Conservation (phyloP, 1,140 invertebrate species). For the Battus philenor region DNA sequence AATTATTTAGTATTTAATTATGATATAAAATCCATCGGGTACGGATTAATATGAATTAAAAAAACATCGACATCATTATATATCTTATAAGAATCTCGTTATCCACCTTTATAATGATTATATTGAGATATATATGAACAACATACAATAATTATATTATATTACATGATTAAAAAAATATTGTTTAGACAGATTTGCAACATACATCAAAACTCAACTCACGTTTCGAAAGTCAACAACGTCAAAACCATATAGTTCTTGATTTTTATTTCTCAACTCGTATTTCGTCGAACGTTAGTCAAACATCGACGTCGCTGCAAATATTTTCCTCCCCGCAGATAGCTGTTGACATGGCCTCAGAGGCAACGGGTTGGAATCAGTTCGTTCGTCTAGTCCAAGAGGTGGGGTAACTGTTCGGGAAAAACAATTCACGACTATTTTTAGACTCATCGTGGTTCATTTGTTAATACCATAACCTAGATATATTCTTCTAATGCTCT, state of each 20-base stretch:
- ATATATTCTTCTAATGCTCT: no score
- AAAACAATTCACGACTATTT: no score
- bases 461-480: no score
- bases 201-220: neutral
- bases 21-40: no score
- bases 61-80: no score
- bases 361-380: slow-evolving; percentile 20
- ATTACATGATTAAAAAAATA: neutral
- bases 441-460: no score
- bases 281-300: slow-evolving; percentile 24
- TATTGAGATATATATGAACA: no score
- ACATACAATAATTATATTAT: no score
- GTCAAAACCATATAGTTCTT: neutral
- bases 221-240: neutral
- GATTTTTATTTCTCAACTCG: slow-evolving; percentile 7
- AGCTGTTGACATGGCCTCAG: slow-evolving; percentile 23
- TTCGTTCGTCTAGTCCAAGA: slow-evolving; percentile 10
- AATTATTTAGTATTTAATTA: no score
- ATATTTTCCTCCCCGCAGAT: slow-evolving; percentile 26
- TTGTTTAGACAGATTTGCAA: neutral
- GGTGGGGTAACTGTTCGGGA: slow-evolving; percentile 20
- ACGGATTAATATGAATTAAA: no score
- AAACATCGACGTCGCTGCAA: slow-evolving; percentile 21
- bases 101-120: no score
- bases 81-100: no score